phyloP scores from a whole-genome alignment of 2,888 invertebrate species.

The Drosophila tanythrix region DNA sequence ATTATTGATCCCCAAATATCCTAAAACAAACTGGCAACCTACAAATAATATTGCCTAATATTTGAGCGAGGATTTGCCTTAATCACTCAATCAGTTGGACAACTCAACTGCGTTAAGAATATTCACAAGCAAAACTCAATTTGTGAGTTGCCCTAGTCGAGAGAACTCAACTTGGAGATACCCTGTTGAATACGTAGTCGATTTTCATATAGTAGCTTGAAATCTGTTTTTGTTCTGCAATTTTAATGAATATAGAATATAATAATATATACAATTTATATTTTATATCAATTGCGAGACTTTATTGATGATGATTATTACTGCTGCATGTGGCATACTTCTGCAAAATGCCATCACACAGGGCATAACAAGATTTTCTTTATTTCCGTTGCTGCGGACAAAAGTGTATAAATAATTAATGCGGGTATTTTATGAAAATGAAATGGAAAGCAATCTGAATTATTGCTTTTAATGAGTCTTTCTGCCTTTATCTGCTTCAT shows the following conservation, averaged over 20 bases:
- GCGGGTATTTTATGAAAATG: neutral
- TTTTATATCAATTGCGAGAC: neutral
- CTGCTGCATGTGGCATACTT: neutral
- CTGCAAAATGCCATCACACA: neutral
- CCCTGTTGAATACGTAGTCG: neutral
- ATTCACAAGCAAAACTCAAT: neutral
- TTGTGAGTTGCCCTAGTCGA: neutral
- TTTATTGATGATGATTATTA: neutral
- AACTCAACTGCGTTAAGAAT: neutral
- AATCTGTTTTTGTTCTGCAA: neutral
- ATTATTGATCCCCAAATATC: neutral
- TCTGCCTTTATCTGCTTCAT: neutral
- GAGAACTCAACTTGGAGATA: neutral
- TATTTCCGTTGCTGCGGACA: neutral
- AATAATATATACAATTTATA: neutral
- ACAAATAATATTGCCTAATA: neutral
- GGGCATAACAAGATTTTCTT: neutral
- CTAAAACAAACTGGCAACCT: neutral
- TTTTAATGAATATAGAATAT: too few relatives aligned
- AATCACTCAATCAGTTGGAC: slow-evolving; percentile 1
- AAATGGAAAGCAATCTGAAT: neutral
- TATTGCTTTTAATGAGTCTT: neutral
- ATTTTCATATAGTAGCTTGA: neutral
- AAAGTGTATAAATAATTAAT: slow-evolving; percentile 1
- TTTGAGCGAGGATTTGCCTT: neutral